A percentile compares a stretch with the other conserved stretches of the same genome.
Evolutionary conservation across 2,113 vertebrate genomes (phyloP).

Genomic region (Deroptyus accipitrinus): DNA sequence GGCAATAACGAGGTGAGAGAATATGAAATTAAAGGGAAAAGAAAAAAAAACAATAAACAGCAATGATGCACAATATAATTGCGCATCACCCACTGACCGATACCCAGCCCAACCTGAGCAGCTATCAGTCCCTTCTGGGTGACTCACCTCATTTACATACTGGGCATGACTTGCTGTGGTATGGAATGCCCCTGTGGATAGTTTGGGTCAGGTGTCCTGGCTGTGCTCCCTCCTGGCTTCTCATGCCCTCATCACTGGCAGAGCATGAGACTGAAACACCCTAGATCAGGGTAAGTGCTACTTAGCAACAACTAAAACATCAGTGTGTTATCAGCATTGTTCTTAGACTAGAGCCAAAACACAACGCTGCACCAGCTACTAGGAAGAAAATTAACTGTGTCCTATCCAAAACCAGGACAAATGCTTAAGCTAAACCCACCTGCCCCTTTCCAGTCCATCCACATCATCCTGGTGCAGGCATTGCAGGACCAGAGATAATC

Average conservation of each 20-base stretch:
- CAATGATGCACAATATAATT: neutral
- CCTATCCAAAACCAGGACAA: neutral
- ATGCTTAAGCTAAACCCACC: neutral
- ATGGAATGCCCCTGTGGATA: neutral
- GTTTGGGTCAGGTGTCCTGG: neutral
- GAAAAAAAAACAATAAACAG: neutral
- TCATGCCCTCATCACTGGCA: neutral
- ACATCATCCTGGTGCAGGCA: neutral
- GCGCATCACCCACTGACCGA: neutral
- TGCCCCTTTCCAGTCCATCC: neutral
- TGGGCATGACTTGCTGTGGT: neutral
- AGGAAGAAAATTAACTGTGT: neutral
- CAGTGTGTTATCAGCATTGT: neutral
- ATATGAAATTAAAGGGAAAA: neutral
- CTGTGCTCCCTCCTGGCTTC: neutral
- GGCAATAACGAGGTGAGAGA: neutral
- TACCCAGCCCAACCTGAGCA: neutral
- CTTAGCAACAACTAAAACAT: neutral
- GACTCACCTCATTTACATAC: neutral
- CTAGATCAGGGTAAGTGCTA: neutral
- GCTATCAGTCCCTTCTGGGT: neutral
- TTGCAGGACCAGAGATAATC: neutral
- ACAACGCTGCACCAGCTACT: neutral
- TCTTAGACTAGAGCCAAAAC: neutral
- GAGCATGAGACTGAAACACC: neutral